These are phyloP conservation scores for Eupsilia transversa DNA, from an alignment of 2,888 invertebrate genomes.

Conservation along the genomic window DNA sequence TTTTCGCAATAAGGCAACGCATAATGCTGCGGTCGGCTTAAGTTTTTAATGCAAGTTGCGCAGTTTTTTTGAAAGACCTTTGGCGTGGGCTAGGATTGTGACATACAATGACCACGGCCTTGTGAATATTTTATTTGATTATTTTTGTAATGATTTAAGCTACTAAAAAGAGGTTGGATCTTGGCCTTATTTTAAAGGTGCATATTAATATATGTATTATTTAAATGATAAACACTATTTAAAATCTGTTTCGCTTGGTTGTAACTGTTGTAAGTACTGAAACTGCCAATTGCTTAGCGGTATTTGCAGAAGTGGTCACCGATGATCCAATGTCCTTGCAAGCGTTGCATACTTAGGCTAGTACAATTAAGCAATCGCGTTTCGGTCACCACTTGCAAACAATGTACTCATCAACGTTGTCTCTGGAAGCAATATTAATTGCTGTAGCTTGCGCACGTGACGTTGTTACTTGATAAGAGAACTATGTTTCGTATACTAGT, in stretches of 20 bases:
- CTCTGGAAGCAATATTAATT: conserved; percentile 84
- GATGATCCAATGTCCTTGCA: conserved; percentile 78
- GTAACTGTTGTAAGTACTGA: conserved; percentile 18
- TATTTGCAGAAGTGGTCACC: conserved; percentile 69
- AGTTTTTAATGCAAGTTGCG: conserved; percentile 74
- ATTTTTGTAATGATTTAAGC: conserved; percentile 39
- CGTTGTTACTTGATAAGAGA: conserved; percentile 73
- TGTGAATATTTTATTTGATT: conserved; percentile 62
- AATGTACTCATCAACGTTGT: conserved; percentile 85
- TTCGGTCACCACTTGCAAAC: conserved; percentile 85
- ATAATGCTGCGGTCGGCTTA: conserved; percentile 70
- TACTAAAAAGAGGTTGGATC: conserved; percentile 23
- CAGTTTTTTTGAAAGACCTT: conserved; percentile 70
- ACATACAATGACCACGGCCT: conserved; percentile 75
- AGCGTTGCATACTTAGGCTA: conserved; percentile 75
- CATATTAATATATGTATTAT: conserved; percentile 55
- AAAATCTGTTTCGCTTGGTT: conserved; percentile 9
- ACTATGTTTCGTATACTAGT: conserved; percentile 58
- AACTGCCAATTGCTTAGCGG: conserved; percentile 26
- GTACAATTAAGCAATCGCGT: conserved; percentile 82
- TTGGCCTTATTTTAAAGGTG: conserved; percentile 46
- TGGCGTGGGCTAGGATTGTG: conserved; percentile 76
- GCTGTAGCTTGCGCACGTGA: conserved; percentile 73
- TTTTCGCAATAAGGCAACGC: conserved; percentile 70
- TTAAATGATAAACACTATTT: conserved; percentile 31